A percentile compares a stretch with the other conserved stretches of the same genome.
These are phyloP conservation scores for human (Homo sapiens) DNA, from an alignment of 2,113 vertebrate species.

Conservation along the genomic window DNA sequence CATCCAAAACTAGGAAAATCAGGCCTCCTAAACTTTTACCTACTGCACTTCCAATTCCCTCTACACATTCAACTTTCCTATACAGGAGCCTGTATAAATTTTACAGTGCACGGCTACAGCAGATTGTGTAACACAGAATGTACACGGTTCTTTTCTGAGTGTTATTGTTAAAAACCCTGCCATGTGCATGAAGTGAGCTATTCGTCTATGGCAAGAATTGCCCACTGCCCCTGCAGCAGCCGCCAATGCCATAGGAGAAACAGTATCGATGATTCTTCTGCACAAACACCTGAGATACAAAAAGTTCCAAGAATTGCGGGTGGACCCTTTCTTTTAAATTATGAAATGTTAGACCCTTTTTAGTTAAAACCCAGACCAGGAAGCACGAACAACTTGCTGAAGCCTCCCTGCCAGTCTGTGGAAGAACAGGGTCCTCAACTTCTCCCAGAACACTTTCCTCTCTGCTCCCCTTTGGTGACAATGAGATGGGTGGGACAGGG, in stretches of 20 bases:
- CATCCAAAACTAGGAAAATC: not conserved
- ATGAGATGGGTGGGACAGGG: not conserved
- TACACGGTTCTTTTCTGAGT: not conserved
- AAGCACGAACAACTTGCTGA: not conserved
- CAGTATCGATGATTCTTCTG: too few species aligned
- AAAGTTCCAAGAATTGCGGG: not conserved
- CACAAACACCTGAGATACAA: not conserved
- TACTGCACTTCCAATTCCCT: too few species aligned
- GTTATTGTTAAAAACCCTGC: not conserved
- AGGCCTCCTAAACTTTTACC: not conserved
- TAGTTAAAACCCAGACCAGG: not conserved
- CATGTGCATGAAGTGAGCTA: too few species aligned
- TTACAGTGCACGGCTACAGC: rapidly evolving
- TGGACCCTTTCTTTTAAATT: not conserved
- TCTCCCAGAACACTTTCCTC: not conserved
- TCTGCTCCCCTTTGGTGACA: rapidly evolving
- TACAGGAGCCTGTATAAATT: not conserved
- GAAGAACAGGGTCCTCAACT: rapidly evolving
- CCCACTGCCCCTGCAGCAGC: not conserved
- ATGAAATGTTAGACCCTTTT: not conserved
- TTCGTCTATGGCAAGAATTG: not conserved
- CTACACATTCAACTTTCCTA: not conserved
- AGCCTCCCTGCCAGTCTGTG: not conserved
- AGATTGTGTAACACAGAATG: rapidly evolving
- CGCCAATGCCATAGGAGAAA: rapidly evolving